A percentile compares a stretch with the other conserved stretches of the same genome.
These are phyloP conservation scores for Gopherus flavomarginatus DNA, from an alignment of 2,113 vertebrate genomes.

Conservation along the genomic window DNA sequence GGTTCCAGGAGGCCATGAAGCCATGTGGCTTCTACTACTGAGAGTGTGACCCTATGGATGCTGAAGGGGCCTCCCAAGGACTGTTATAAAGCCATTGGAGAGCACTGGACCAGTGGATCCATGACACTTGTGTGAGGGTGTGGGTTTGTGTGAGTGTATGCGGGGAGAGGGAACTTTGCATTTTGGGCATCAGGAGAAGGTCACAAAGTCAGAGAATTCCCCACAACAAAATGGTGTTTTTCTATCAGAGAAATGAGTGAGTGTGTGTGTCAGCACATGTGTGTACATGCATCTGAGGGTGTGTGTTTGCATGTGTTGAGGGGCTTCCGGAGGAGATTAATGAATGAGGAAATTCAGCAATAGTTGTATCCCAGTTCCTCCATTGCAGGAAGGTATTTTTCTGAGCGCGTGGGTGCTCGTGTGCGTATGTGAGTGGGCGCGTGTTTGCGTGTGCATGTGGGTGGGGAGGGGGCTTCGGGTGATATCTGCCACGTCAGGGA, in stretches of 20 bases:
- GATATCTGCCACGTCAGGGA: slow-evolving; percentile 72
- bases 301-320: neutral
- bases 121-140: neutral
- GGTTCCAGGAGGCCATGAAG: neutral
- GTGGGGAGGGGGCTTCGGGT: slow-evolving; percentile 66
- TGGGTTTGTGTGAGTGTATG: neutral
- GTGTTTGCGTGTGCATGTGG: slow-evolving; percentile 68
- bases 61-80: neutral
- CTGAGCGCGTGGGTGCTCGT: slow-evolving; percentile 47
- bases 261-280: neutral
- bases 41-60: neutral
- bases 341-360: slow-evolving; percentile 71
- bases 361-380: slow-evolving; percentile 40
- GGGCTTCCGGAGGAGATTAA: slow-evolving; percentile 58
- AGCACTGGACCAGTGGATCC: neutral
- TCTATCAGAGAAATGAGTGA: neutral
- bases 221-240: neutral
- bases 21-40: neutral
- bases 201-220: neutral
- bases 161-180: neutral
- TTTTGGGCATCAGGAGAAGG: neutral
- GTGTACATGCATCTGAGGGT: neutral
- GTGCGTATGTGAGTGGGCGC: slow-evolving; percentile 69
- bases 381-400: slow-evolving; percentile 55
- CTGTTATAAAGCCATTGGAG: neutral